Percentiles rank a stretch among this genome's conserved stretches.
phyloP scores from a whole-genome alignment of 1,140 invertebrate genomes.

The Hestina assimilis region DNA sequence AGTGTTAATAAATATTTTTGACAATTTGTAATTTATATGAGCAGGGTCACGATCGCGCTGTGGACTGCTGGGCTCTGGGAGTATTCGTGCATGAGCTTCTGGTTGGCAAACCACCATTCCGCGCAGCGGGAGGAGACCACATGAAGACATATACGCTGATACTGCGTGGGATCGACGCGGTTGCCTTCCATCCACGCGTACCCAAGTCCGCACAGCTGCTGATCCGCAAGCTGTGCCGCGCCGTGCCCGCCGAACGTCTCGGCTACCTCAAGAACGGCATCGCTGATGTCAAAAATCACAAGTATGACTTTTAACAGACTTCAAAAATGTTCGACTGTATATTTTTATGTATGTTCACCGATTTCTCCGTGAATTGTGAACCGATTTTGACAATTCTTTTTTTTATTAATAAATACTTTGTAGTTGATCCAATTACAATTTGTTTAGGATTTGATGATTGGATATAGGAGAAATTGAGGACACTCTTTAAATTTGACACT shows the following conservation, averaged over 20 bases:
- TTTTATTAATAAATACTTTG: too few relatives aligned
- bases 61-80: constrained; percentile 97
- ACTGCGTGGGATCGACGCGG: constrained; percentile 93
- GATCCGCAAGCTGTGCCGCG: constrained; percentile 92
- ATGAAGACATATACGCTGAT: constrained; percentile 99
- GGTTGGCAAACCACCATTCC: constrained; percentile 96
- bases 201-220: constrained; percentile 88
- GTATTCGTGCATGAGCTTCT: constrained; percentile 95
- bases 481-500: too few relatives aligned
- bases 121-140: constrained; percentile 89
- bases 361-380: too few relatives aligned
- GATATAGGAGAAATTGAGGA: too few relatives aligned
- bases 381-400: too few relatives aligned
- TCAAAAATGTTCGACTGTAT: not conserved
- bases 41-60: constrained; percentile 93
- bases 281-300: constrained; percentile 94
- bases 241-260: constrained; percentile 93
- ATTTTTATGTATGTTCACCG: too few relatives aligned
- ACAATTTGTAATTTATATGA: constrained; percentile 13
- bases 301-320: constrained; percentile 77
- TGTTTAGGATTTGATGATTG: too few relatives aligned
- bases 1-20: not conserved
- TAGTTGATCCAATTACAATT: too few relatives aligned
- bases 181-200: constrained; percentile 90
- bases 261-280: constrained; percentile 95